Percentiles rank a stretch among this genome's conserved stretches.
Evolutionary conservation across 2,888 invertebrate species (phyloP).

Genomic region (Drosophila meridiana): DNA sequence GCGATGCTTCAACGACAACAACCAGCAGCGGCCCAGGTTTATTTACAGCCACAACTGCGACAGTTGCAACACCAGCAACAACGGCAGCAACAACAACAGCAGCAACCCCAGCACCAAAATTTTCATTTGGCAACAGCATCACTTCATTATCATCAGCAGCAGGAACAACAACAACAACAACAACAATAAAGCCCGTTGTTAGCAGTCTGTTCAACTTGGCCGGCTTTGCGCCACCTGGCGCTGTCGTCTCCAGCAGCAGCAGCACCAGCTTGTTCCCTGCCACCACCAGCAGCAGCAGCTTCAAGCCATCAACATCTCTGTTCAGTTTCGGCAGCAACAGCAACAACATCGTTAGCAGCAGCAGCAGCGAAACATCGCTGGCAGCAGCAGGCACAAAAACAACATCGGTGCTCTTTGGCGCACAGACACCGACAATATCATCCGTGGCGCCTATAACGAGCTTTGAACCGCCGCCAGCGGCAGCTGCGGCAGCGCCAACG

Average conservation of each 20-base stretch:
- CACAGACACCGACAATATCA: background rate
- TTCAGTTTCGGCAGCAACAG: conserved; percentile 11
- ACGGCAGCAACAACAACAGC: background rate
- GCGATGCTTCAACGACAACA: conserved; percentile 36
- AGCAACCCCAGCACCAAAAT: conserved; percentile 16
- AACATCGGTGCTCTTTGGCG: conserved; percentile 4
- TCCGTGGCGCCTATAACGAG: background rate
- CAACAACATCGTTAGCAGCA: conserved; percentile 16
- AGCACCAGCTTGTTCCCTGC: background rate
- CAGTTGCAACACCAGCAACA: background rate
- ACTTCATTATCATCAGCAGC: conserved; percentile 18
- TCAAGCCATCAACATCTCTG: background rate
- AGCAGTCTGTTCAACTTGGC: conserved; percentile 43
- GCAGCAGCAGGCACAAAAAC: conserved; percentile 2
- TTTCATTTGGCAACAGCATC: conserved; percentile 35
- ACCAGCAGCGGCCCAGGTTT: conserved; percentile 33
- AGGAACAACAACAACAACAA: background rate
- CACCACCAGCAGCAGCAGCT: conserved; percentile 14
- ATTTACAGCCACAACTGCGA: conserved; percentile 6
- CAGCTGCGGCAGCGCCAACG: conserved; percentile 4
- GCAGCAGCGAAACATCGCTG: background rate
- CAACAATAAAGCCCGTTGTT: conserved; percentile 5
- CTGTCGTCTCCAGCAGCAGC: conserved; percentile 26
- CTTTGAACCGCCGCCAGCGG: conserved; percentile 11
- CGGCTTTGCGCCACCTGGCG: conserved; percentile 8